These are phyloP conservation scores for Erynnis tages DNA, from an alignment of 2,888 invertebrate genomes.

Conservation along the genomic window DNA sequence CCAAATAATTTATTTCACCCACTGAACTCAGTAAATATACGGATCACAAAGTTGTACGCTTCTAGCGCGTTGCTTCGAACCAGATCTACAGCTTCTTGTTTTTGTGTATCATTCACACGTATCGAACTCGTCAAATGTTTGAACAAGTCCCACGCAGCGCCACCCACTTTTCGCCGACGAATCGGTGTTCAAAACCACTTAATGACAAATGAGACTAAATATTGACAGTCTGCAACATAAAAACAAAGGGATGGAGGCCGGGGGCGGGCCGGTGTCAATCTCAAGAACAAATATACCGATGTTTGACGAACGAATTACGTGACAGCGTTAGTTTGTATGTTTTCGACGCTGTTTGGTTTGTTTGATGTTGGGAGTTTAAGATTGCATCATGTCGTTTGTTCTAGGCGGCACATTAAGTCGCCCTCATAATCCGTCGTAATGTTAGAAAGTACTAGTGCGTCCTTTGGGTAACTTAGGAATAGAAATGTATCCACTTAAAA, in stretches of 20 bases:
- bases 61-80: no score
- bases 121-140: slow-evolving; percentile 34
- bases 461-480: no score
- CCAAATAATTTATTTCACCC: no score
- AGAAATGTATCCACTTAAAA: no score
- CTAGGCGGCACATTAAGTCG: no score
- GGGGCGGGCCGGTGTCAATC: slow-evolving; percentile 76
- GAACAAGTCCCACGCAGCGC: slow-evolving; percentile 49
- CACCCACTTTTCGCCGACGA: slow-evolving; percentile 64
- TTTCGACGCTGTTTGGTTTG: slow-evolving; percentile 56
- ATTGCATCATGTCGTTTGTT: no score
- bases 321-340: slow-evolving; percentile 62
- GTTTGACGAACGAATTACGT: slow-evolving; percentile 77
- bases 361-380: slow-evolving; percentile 45
- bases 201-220: slow-evolving; percentile 75
- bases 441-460: no score
- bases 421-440: no score
- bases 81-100: not conserved
- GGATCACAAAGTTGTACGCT: no score
- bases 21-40: no score
- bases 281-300: slow-evolving; percentile 68
- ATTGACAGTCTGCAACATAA: slow-evolving; percentile 69
- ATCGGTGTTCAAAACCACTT: slow-evolving; percentile 62
- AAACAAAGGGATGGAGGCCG: slow-evolving; percentile 69
- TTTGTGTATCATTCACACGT: slow-evolving; percentile 14